Base-by-base conservation (phyloP, 2,888 invertebrate species). In the Caenorhabditis macrosperma region DNA sequence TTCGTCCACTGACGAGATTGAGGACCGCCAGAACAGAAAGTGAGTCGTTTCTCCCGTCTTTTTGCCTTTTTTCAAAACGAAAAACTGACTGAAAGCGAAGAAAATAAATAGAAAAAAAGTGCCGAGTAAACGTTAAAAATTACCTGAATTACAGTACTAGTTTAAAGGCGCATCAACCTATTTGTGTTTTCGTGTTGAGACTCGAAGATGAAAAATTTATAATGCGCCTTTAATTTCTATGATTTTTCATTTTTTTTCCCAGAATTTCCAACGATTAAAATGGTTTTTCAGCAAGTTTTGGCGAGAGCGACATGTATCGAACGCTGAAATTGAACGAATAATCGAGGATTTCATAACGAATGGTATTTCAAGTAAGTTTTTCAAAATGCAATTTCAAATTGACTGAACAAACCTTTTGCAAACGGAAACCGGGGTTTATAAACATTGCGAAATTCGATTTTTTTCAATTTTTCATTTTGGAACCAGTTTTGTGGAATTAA, bases 331-430 rank as follows among this genome's bases (percentile, higher is more conserved):
- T 35, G 81, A 81, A 50, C 61, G 68, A 57, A 67, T 75, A 67
- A 72, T 81, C 30, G 67, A 76, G 44, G 72, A 81, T 20, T 76
- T 81, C 59, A 81, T 81, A 72, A 63, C 66, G 59, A 80, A 71
- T 69, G 75, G 80, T 75, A 79, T 74, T 57, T 57, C 63, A 55
- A 55, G 68, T 68, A 10, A 63, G 59, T 55, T 38, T 60, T 60
- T 60, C 9, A 17, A 4, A n/a, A n/a, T 22, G 7, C 26, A 44
- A 38, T 38, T 57, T 3, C 5, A n/a, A n/a, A 15, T 46, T 46
- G 5, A 46, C 17, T 46, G n/a, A 20, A 46, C 7, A 38, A 38
- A 7, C 12, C 7, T 38, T 12, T 38, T 10, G 12, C 7, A 38
- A 10, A 38, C 38, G 15, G 17, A 46, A 46, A 46, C 6, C n/a